Evolutionary conservation across 2,797 vertebrate species (phyloP), one percentile per base, ranked within the genome.

Genomic region (Rhinogobio ventralis): DNA sequence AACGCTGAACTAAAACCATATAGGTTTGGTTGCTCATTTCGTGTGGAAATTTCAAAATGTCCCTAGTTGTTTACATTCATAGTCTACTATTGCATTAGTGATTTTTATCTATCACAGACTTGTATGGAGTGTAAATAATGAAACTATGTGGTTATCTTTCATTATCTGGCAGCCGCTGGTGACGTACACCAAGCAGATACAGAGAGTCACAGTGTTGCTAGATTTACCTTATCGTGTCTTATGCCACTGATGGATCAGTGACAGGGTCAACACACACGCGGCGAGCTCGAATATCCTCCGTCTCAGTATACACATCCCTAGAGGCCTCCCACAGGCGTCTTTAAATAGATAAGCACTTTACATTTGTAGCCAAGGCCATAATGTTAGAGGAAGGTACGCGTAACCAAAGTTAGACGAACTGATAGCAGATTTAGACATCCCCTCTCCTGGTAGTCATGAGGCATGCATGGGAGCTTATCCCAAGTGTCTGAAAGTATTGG

Each of bases 311-410:
- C 86, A 45, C 25, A 33, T 89, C 90, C 89, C 84, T 83, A 72
- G 57, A 88, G 86, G 86, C 76, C 51, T 85, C 91, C 89, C 87
- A 89, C 92, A 86, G 88, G 83, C 82, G 78, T 92, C 94, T 94
- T 95, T 95, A 94, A 96, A 95, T 95, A 95, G 95, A 95, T 95
- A 95, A 94, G 92, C 90, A 90, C 90, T 93, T 94, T 89, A 88
- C 90, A 89, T 90, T 89, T 90, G 84, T 78, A 85, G 86, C 75
- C 73, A 14, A 49, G 84, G 86, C 42, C 25, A 4, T 74, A 88
- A 90, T 89, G 87, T 91, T 86, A 86, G 87, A 88, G 81, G 86
- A 90, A 92, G 91, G 91, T 91, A 90, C 85, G 86, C 87, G 81
- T 81, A 39, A 71, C 23, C 17, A n/a, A 74, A 49, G 86, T 76